Evolutionary conservation across 2,113 vertebrate species (phyloP).

Genomic region (Ctenomys sociabilis): DNA sequence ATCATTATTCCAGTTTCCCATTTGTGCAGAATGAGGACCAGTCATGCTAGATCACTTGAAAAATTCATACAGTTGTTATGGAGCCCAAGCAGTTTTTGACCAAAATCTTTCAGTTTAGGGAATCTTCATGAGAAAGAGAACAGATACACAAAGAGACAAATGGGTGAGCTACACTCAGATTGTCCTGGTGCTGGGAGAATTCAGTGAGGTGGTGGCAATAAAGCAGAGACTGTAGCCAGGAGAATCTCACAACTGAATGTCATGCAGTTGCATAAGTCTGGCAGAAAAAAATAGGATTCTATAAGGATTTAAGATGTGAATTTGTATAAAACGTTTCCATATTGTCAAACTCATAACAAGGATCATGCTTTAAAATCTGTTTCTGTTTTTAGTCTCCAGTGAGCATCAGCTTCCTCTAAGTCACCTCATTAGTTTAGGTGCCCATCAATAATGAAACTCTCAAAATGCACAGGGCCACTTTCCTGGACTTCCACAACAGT

Average conservation of each 20-base stretch:
- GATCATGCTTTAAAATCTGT: neutral
- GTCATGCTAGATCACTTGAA: neutral
- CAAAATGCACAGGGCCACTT: neutral
- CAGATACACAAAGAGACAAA: neutral
- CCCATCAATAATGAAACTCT: neutral
- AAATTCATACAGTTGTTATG: neutral
- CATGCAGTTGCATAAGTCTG: neutral
- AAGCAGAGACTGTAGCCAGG: neutral
- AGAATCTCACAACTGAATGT: neutral
- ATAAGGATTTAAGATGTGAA: neutral
- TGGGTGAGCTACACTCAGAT: neutral
- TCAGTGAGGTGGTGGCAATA: neutral
- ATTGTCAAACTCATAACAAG: neutral
- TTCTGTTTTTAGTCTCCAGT: neutral
- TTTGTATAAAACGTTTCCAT: neutral
- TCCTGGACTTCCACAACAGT: neutral
- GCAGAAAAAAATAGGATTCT: neutral
- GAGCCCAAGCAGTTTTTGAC: fast-evolving
- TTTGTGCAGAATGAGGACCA: neutral
- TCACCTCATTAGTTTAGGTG: neutral
- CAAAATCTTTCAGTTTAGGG: neutral
- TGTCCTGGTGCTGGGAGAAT: neutral
- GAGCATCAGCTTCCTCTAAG: neutral
- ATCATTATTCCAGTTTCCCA: neutral
- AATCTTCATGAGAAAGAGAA: neutral